phyloP scores from a whole-genome alignment of 2,888 invertebrate genomes.

The Sarcophaga subvicina region DNA sequence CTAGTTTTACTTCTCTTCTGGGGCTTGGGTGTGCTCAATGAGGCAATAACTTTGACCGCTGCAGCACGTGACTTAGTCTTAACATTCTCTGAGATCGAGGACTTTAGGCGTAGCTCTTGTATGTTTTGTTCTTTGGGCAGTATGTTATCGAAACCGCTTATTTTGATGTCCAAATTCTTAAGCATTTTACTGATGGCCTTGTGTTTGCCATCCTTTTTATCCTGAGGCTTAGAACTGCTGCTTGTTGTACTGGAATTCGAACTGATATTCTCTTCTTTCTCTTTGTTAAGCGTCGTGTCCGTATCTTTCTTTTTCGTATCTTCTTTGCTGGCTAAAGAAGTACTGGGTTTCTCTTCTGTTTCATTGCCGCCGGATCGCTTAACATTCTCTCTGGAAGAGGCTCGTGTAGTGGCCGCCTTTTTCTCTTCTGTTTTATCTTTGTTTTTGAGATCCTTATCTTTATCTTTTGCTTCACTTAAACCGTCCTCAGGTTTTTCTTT shows the following conservation, averaged over 20 bases:
- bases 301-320: constrained; percentile 37
- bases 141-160: constrained; percentile 80
- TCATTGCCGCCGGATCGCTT: constrained; percentile 52
- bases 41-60: constrained; percentile 79
- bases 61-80: constrained; percentile 82
- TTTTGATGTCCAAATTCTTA: constrained; percentile 81
- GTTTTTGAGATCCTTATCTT: background rate
- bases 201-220: constrained; percentile 79
- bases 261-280: constrained; percentile 46
- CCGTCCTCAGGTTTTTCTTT: constrained; percentile 53
- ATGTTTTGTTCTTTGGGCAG: constrained; percentile 79
- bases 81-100: constrained; percentile 82
- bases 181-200: constrained; percentile 81
- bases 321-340: constrained; percentile 31
- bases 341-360: constrained; percentile 15
- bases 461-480: background rate
- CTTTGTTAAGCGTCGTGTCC: background rate
- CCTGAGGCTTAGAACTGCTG: constrained; percentile 71
- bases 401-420: constrained; percentile 60
- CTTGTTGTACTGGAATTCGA: constrained; percentile 62
- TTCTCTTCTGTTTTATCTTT: constrained; percentile 61
- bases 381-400: constrained; percentile 65
- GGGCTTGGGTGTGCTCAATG: constrained; percentile 74
- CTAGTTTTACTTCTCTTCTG: constrained; percentile 61
- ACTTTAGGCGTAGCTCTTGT: constrained; percentile 78